A percentile compares a stretch with the other conserved stretches of the same genome.
Conservation (phyloP, 2,797 vertebrate species). For the Acanthis flammea region DNA sequence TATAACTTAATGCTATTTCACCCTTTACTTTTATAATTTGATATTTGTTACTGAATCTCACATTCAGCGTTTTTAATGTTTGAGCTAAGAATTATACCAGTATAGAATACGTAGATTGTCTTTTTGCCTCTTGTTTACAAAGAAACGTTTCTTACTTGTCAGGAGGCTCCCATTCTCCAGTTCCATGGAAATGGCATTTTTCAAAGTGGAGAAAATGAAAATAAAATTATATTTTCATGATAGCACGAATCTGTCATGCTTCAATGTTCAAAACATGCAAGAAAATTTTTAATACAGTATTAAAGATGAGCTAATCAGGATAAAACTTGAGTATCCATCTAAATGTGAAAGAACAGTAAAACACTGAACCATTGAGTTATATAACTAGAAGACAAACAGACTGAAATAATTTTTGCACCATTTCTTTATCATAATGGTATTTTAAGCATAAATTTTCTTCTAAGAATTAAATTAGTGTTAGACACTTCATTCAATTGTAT, state of each 20-base stretch:
- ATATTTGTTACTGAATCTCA: neutral
- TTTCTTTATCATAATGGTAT: neutral
- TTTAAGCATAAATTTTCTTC: neutral
- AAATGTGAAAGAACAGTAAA: neutral
- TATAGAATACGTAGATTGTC: slow-evolving; percentile 4
- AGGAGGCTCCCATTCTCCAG: slow-evolving; percentile 30
- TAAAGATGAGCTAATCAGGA: slow-evolving; percentile 57
- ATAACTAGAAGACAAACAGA: neutral
- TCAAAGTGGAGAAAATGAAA: slow-evolving; percentile 39
- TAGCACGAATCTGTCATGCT: slow-evolving; percentile 11
- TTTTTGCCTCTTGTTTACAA: slow-evolving; percentile 37
- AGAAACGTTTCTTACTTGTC: slow-evolving; percentile 57
- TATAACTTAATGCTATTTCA: slow-evolving; percentile 26
- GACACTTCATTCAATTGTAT: neutral
- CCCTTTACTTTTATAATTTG: slow-evolving; percentile 31
- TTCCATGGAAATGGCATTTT: slow-evolving; percentile 55
- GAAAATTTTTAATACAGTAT: slow-evolving; percentile 62
- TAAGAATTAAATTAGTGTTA: neutral
- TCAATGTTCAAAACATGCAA: slow-evolving; percentile 54
- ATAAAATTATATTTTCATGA: neutral
- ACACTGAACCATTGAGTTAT: neutral
- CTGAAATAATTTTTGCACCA: neutral
- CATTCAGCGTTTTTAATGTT: slow-evolving; percentile 60
- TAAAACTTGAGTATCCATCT: slow-evolving; percentile 65
- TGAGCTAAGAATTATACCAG: slow-evolving; percentile 54